phyloP scores from a whole-genome alignment of 2,113 vertebrate species.

The Pipra filicauda region DNA sequence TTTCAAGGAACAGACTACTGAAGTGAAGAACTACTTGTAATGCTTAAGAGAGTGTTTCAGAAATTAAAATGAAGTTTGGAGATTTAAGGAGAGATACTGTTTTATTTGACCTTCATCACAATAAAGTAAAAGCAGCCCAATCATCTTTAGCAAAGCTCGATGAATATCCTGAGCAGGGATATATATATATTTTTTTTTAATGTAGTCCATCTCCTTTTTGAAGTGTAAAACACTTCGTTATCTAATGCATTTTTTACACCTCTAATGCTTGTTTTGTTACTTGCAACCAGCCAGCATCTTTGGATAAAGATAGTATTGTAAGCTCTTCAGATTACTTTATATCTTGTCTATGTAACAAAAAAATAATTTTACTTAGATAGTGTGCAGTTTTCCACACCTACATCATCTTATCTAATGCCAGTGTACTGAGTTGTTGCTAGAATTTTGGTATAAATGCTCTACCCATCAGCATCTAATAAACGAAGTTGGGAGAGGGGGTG shows the following conservation, averaged over 20 bases:
- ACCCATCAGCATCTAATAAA: not conserved
- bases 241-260: not conserved
- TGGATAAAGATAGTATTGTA: not conserved
- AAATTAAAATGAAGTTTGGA: not conserved
- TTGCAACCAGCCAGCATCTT: not conserved
- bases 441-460: not conserved
- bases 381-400: not conserved
- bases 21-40: not conserved
- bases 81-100: not conserved
- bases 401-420: not conserved
- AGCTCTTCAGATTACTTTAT: not conserved
- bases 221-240: not conserved
- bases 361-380: not conserved
- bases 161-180: not conserved
- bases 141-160: not conserved
- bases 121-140: not conserved
- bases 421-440: not conserved
- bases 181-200: not conserved
- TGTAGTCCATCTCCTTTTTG: not conserved
- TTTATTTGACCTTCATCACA: not conserved
- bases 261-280: not conserved
- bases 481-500: rapidly evolving
- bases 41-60: not conserved
- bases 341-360: not conserved
- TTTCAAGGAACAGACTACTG: not conserved